Evolutionary conservation across 2,113 vertebrate species (phyloP).

Genomic region (Gorsachius goisagi): DNA sequence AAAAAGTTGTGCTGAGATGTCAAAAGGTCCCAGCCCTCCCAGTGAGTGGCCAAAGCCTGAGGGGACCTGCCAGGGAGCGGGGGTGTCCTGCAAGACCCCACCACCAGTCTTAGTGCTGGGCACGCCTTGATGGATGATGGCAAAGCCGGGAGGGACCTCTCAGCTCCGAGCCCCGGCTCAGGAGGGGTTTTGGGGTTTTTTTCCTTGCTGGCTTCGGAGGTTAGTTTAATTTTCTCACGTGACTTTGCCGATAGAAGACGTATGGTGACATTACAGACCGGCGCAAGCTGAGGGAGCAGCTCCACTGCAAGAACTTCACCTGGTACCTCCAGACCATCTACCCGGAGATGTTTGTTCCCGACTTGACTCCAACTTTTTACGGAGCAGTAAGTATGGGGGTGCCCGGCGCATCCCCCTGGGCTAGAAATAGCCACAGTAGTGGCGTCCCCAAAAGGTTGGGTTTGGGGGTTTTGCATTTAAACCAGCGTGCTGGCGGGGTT

Average conservation of each 20-base stretch:
- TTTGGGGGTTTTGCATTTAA: fast-evolving
- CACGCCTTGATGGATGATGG: fast-evolving
- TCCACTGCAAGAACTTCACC: conserved; percentile 92
- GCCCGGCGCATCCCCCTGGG: fast-evolving
- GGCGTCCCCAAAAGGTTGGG: fast-evolving
- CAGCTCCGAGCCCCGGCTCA: background rate
- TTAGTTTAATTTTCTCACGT: background rate
- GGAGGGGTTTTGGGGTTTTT: fast-evolving
- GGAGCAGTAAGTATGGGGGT: conserved; percentile 81
- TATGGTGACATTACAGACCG: conserved; percentile 90
- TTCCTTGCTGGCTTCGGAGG: background rate
- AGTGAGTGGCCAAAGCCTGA: fast-evolving
- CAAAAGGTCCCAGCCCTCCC: background rate
- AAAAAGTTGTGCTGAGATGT: background rate
- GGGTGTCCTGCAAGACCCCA: background rate
- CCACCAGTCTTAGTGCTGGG: fast-evolving
- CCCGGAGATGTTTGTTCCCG: conserved; percentile 91
- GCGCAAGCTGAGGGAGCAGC: conserved; percentile 80
- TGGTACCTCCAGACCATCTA: conserved; percentile 92
- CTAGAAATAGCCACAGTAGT: fast-evolving
- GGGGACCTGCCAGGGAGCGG: too few relatives aligned
- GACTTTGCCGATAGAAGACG: conserved; percentile 72
- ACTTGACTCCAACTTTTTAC: conserved; percentile 80
- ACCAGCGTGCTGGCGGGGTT: fast-evolving
- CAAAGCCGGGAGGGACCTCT: background rate